Percentiles rank a stretch among this genome's conserved stretches.
Evolutionary conservation across 2,888 invertebrate genomes (phyloP).

Genomic region (Pyralis farinalis): DNA sequence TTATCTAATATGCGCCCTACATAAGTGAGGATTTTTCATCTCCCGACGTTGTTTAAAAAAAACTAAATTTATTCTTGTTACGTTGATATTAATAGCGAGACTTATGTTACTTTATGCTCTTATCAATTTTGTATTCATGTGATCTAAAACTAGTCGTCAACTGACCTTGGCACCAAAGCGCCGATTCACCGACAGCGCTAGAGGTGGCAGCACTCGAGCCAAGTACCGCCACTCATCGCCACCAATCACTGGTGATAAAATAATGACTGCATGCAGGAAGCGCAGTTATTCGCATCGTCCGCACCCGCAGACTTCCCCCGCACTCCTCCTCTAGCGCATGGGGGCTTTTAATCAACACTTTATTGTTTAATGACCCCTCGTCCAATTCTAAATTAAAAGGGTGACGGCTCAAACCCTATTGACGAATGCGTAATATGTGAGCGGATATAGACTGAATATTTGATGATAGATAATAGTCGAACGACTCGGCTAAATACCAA

Average conservation of each 20-base stretch:
- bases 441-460: conserved; percentile 65
- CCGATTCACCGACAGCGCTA: conserved; percentile 15
- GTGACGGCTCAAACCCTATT: conserved; percentile 78
- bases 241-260: conserved; percentile 79
- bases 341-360: conserved; percentile 82
- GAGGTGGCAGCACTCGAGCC: conserved; percentile 29
- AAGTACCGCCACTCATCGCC: conserved; percentile 33
- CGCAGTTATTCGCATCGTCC: conserved; percentile 69
- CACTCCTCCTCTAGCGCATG: conserved; percentile 60
- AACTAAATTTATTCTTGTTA: too few relatives aligned
- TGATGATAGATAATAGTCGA: conserved; percentile 59
- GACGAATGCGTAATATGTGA: conserved; percentile 72
- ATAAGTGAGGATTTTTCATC: too few relatives aligned
- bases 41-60: too few relatives aligned
- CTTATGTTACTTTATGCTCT: too few relatives aligned
- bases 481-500: conserved; percentile 14
- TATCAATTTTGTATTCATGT: too few relatives aligned
- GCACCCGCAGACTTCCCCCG: conserved; percentile 26
- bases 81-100: too few relatives aligned
- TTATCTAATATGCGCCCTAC: too few relatives aligned
- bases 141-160: too few relatives aligned
- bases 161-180: conserved; percentile 24
- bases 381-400: conserved; percentile 78
- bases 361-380: conserved; percentile 81
- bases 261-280: conserved; percentile 74